phyloP scores from a whole-genome alignment of 2,888 invertebrate genomes.

The Cephus pulcher region DNA sequence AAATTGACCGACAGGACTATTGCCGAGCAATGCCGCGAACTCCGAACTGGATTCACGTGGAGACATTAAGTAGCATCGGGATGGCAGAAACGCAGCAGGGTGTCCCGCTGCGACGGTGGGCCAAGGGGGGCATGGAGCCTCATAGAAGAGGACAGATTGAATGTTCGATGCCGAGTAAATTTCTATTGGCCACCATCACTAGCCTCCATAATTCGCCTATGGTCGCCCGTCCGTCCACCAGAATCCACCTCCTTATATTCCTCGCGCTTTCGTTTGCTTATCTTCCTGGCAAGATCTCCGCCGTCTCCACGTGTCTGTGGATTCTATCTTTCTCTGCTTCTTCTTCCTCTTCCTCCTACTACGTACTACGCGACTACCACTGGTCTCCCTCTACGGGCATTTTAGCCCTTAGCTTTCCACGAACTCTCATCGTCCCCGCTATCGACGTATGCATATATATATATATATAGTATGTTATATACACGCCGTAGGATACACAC shows the following conservation, averaged over 20 bases:
- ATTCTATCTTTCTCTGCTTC: conserved; percentile 25
- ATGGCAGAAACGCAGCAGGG: no score
- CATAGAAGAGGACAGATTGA: no score
- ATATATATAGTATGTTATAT: background rate
- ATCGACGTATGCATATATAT: background rate
- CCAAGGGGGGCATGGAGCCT: conserved; percentile 15
- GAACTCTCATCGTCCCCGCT: background rate
- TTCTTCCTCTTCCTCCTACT: conserved; percentile 29
- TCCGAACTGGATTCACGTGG: no score
- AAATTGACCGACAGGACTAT: no score
- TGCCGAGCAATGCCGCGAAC: no score
- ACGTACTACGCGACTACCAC: conserved; percentile 37
- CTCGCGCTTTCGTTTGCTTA: conserved; percentile 36
- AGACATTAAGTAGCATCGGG: no score
- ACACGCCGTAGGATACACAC: background rate
- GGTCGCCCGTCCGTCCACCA: no score
- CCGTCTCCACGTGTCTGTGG: conserved; percentile 11
- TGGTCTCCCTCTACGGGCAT: conserved; percentile 38
- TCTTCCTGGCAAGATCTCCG: conserved; percentile 53
- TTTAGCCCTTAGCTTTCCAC: background rate
- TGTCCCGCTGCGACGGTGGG: no score
- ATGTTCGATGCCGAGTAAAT: background rate
- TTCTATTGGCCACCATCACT: conserved; percentile 47
- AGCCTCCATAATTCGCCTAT: conserved; percentile 49
- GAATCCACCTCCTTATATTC: conserved; percentile 22